A percentile compares a stretch with the other conserved stretches of the same genome.
Conservation (phyloP, 2,113 vertebrate genomes). For the Polypterus senegalus region DNA sequence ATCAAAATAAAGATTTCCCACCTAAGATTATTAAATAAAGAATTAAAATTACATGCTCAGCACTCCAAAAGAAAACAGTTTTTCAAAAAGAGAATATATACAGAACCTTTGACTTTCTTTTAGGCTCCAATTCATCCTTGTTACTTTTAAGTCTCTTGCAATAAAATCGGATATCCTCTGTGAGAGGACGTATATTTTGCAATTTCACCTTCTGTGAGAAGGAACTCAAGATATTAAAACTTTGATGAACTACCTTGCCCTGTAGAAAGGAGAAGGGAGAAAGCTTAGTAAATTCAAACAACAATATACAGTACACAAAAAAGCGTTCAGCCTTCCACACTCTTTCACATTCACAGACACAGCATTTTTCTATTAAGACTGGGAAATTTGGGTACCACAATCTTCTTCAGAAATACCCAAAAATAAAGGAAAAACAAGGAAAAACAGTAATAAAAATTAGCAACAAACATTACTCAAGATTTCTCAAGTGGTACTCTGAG, state of each 20-base stretch:
- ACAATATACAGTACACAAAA: too few species aligned
- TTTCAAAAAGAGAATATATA: slow-evolving; percentile 7
- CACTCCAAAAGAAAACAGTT: not conserved
- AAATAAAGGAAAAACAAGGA: too few species aligned
- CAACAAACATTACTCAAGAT: too few species aligned
- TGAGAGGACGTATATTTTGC: slow-evolving; percentile 79
- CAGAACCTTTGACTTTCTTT: slow-evolving; percentile 85
- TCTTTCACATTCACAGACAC: too few species aligned
- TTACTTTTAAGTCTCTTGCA: slow-evolving; percentile 81
- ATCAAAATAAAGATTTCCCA: slow-evolving; percentile 97
- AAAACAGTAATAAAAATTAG: too few species aligned
- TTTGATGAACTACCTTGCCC: slow-evolving; percentile 91
- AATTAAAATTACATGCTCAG: not conserved
- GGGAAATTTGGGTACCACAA: too few species aligned
- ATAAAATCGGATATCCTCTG: slow-evolving; percentile 86
- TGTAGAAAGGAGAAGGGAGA: slow-evolving; percentile 31
- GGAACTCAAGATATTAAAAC: slow-evolving; percentile 83
- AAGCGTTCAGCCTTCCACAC: too few species aligned
- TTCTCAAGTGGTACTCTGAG: too few species aligned
- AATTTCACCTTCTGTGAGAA: slow-evolving; percentile 92
- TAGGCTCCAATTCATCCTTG: slow-evolving; percentile 85
- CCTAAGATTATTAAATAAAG: slow-evolving; percentile 52
- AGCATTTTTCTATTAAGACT: too few species aligned
- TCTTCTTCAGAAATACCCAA: too few species aligned
- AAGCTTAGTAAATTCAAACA: not conserved